Base-by-base conservation (phyloP, 1,140 invertebrate species). In the Pseudomyrmex gracilis region DNA sequence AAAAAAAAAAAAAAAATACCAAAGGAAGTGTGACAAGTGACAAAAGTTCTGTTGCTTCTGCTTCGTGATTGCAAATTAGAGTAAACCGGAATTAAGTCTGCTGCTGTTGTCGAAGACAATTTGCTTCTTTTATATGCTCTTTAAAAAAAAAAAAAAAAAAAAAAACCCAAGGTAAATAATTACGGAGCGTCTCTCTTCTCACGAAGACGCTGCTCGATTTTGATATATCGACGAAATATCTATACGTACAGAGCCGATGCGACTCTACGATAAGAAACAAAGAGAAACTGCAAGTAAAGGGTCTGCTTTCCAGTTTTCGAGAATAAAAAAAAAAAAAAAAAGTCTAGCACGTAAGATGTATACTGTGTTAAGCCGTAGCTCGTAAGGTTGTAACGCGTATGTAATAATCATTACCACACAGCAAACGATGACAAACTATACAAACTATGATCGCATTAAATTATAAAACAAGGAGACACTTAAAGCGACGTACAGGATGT, bases 321-420 rank as follows among this genome's bases (percentile, higher is more conserved):
- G 63, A 76, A 84, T 10, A 60, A 34, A 34, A 34, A 34, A 34
- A 61, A 57, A 57, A 76, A 20, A 58, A 45, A 80, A 15, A 70
- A 71, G 60, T 53, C 20, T 86, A 86, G 78, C 10, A 49, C 55
- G 74, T 87, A 87, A 87, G 86, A 71, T 87, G n/a, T n/a, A 87
- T 67, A 78, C 61, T 84, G 76, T 85, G 84, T 85, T 83, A 80
- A 80, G 55, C n/a, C 66, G 58, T 80, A 80, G 71, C 34, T 71
- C 66, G 43, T 80, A 86, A 86, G 43, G 49, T 84, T 34, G 49
- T 87, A 87, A 87, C 73, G 49, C 22, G 61, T 45, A 87, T 78
- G 47, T 76, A 85, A 82, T 73, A 76, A 87, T 61, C 53, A 86
- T 83, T 76, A 74, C 78, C 51, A 17, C 51, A 17, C 34, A 34